Percentiles rank a stretch among this genome's conserved stretches.
phyloP scores from a whole-genome alignment of 2,888 invertebrate species.

The Geotrupes spiniger region DNA sequence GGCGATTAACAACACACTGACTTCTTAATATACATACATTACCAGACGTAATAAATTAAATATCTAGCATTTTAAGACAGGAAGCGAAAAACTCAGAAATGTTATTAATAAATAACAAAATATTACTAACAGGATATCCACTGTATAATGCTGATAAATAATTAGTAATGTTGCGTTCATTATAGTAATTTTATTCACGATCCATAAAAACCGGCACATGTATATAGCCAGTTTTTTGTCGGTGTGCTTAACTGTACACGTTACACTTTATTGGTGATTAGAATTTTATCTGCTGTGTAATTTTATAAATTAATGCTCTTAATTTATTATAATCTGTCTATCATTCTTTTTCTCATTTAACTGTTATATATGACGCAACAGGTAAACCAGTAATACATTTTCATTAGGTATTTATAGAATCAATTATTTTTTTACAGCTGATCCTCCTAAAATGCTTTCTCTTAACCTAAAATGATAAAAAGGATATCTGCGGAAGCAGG shows the following conservation, averaged over 20 bases:
- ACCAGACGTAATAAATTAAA: not conserved
- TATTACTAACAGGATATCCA: conserved; percentile 4
- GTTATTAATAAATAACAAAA: not conserved
- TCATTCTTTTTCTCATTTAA: no score
- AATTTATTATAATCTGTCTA: no score
- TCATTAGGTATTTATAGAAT: no score
- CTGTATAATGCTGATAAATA: conserved; percentile 1
- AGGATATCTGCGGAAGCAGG: not conserved
- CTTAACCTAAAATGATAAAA: no score
- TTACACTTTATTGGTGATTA: conserved; percentile 3
- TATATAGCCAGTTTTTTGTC: not conserved
- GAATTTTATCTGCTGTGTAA: not conserved
- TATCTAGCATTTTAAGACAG: conserved; percentile 1
- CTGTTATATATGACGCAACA: no score
- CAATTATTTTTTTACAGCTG: no score
- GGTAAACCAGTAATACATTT: no score
- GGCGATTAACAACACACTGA: no score
- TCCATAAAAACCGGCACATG: not conserved
- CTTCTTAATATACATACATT: no score
- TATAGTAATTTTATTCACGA: no score
- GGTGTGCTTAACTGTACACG: not conserved
- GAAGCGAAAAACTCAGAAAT: not conserved
- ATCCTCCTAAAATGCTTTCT: no score
- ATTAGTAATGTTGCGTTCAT: not conserved
- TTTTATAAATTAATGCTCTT: no score